Conservation (phyloP, 2,797 vertebrate genomes). For the Acridotheres tristis region DNA sequence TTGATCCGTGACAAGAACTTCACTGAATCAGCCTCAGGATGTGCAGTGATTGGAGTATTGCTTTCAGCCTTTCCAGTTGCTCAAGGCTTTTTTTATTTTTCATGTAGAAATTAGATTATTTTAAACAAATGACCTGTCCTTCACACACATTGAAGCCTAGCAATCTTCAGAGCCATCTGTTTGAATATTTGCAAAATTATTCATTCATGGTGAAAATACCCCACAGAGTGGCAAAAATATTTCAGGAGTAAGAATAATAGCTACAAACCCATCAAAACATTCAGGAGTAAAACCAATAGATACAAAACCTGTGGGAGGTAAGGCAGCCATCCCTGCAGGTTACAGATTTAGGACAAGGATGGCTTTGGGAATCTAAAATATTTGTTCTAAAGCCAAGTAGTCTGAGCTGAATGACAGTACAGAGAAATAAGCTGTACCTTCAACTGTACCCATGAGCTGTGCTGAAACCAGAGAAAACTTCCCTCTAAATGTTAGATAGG, state of each 20-base stretch:
- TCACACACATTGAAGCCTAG: background rate
- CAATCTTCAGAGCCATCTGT: background rate
- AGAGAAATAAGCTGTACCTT: background rate
- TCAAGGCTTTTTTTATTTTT: background rate
- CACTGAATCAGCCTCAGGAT: background rate
- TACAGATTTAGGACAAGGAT: background rate
- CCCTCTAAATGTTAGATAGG: background rate
- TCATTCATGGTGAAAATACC: background rate
- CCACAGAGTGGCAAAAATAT: background rate
- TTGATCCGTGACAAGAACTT: background rate
- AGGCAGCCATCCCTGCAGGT: background rate
- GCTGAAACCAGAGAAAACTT: constrained; percentile 13
- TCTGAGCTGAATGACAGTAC: background rate
- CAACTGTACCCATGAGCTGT: background rate
- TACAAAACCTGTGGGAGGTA: background rate
- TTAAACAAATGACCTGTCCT: background rate
- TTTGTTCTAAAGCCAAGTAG: background rate
- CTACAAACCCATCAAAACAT: background rate
- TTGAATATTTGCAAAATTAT: background rate
- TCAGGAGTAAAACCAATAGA: background rate
- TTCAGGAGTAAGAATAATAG: background rate
- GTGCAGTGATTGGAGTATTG: background rate
- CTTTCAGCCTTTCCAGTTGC: background rate
- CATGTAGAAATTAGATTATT: background rate
- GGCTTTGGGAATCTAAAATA: background rate